Base-by-base conservation (phyloP, 1,140 invertebrate species). In the Vanessa atalanta region DNA sequence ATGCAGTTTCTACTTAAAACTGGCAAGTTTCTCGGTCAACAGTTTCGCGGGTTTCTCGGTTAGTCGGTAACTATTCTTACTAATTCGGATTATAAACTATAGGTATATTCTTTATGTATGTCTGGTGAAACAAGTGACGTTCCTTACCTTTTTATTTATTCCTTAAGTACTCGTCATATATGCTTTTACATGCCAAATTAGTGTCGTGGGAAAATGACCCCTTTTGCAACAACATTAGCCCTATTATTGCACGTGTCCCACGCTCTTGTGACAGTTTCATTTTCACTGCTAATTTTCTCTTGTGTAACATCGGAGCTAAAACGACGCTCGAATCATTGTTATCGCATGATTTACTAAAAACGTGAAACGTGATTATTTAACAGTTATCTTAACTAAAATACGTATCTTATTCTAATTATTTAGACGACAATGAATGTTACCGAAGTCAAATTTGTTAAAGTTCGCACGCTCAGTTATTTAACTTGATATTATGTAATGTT, bases 271-370 rank as follows among this genome's bases (percentile, higher is more conserved):
- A 70, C 75, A 77, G 67, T 69, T 37, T 73, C 67, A 76, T 81
- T 79, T 80, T 81, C 77, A 75, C 70, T 70, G 50, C 16, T 47
- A 71, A 78, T 73, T 80, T 79, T 76, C 74, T 74, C 68, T 79
- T 79, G 67, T 63, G 77, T 63, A 79, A 79, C 67, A 15, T 60
- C 26, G 51, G 50, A 60, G 75, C 47, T 72, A 76, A 76, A 76
- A 73, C 48, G 66, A 55, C 66, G 60, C 50, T 68, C 48, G 47
- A n/a, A 48, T 14, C n/a, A 23, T 57, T 26, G 26, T 57, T 57
- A 57, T 57, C 53, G 9, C 53, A 55, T 7, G 16, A 55, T 16
- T 55, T 55, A 11, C 16, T 55, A 55, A 20, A 55, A 11, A 20
- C 16, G 15, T n/a, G 12, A 50, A 50, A 57, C 6, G 23, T 26